Percentiles rank a stretch among this genome's conserved stretches.
Evolutionary conservation across 1,140 invertebrate genomes (phyloP).

Genomic region (Penaeus japonicus): DNA sequence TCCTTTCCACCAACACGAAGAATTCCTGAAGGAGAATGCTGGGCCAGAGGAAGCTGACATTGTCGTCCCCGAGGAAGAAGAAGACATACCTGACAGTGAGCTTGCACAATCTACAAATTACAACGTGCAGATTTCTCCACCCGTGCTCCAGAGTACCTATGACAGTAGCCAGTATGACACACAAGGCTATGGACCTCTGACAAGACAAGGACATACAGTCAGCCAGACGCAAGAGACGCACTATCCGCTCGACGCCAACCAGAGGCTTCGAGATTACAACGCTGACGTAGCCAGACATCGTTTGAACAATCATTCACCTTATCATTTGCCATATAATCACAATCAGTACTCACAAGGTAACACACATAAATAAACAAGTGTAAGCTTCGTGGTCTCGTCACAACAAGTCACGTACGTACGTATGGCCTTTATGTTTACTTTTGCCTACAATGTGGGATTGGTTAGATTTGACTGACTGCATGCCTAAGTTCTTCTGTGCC

Average conservation of each 20-base stretch:
- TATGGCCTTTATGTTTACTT: too few species aligned
- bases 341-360: constrained; percentile 17
- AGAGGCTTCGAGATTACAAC: background rate
- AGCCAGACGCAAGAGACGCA: background rate
- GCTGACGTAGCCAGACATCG: background rate
- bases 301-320: background rate
- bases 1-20: background rate
- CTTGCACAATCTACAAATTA: too few species aligned
- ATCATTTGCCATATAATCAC: constrained; percentile 21
- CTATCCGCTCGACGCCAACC: background rate
- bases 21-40: constrained; percentile 35
- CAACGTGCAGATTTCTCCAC: too few species aligned
- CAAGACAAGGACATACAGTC: background rate
- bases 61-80: too few species aligned
- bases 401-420: constrained; percentile 36
- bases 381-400: background rate
- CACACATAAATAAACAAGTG: constrained; percentile 15
- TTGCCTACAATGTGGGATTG: too few species aligned
- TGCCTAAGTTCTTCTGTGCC: too few species aligned
- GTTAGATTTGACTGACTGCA: too few species aligned
- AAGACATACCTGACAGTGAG: too few species aligned
- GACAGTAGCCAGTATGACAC: too few species aligned
- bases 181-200: too few species aligned
- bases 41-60: background rate
- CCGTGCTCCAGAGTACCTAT: too few species aligned